Evolutionary conservation across 2,888 invertebrate genomes (phyloP).

Genomic region (Trimorus sp.): DNA sequence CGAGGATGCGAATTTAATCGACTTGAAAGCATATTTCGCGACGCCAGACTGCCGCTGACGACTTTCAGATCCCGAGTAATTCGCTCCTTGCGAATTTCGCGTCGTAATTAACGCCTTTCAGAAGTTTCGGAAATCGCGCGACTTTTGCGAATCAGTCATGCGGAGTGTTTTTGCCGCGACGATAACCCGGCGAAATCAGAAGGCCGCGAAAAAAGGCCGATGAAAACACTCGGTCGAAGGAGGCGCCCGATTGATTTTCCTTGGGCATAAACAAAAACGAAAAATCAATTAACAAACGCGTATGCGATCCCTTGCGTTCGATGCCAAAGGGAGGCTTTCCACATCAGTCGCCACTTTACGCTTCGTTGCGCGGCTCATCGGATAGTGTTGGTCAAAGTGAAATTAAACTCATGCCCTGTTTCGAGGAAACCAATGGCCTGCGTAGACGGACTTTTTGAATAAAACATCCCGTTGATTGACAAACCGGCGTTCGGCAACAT

Average conservation of each 20-base stretch:
- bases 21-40: conserved; percentile 50
- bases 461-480: conserved; percentile 66
- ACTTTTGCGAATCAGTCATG: conserved; percentile 33
- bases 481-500: conserved; percentile 61
- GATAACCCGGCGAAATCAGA: background rate
- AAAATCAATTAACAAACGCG: conserved; percentile 71
- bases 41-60: conserved; percentile 16
- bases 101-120: conserved; percentile 52
- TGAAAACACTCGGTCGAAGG: background rate
- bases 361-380: conserved; percentile 72
- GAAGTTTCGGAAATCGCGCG: conserved; percentile 46
- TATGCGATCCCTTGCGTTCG: conserved; percentile 56
- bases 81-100: conserved; percentile 44
- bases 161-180: background rate
- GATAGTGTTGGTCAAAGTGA: conserved; percentile 77
- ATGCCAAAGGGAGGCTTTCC: conserved; percentile 63
- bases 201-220: conserved; percentile 5
- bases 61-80: conserved; percentile 41
- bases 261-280: conserved; percentile 70
- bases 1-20: conserved; percentile 47
- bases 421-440: conserved; percentile 69
- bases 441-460: conserved; percentile 65
- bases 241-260: conserved; percentile 62
- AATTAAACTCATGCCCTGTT: conserved; percentile 77
- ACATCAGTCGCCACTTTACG: conserved; percentile 76